These are phyloP conservation scores for Rhincodon typus DNA, from an alignment of 2,797 vertebrate genomes.

Conservation along the genomic window DNA sequence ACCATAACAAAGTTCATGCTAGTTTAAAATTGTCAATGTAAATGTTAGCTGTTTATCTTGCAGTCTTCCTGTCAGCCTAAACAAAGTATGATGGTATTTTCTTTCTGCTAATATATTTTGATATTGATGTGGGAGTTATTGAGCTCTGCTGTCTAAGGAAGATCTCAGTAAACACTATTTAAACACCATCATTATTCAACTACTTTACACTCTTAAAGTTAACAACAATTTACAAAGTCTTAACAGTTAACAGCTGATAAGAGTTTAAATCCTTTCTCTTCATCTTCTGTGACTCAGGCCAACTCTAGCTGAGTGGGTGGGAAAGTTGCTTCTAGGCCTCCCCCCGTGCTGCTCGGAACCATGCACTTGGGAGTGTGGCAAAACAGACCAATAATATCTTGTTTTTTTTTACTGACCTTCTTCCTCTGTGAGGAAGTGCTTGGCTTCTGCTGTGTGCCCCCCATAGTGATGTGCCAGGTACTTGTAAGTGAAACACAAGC, in stretches of 20 bases:
- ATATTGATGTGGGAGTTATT: background rate
- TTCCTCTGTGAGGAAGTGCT: conserved; percentile 2
- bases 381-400: conserved; percentile 17
- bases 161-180: background rate
- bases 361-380: background rate
- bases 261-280: background rate
- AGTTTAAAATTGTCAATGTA: background rate
- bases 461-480: background rate
- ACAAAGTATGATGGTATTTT: background rate
- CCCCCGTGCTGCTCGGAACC: background rate
- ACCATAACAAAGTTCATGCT: background rate
- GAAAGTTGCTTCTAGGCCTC: background rate
- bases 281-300: background rate
- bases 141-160: background rate
- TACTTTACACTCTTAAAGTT: background rate
- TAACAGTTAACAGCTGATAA: background rate
- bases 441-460: background rate
- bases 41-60: background rate
- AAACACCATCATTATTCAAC: background rate
- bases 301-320: background rate
- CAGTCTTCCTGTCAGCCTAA: background rate
- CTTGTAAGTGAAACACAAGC: background rate
- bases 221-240: background rate
- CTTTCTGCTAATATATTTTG: background rate
- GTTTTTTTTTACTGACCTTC: background rate